Conservation (phyloP, 92 coral and sea anemone species). For the Epizoanthus stellaris region DNA sequence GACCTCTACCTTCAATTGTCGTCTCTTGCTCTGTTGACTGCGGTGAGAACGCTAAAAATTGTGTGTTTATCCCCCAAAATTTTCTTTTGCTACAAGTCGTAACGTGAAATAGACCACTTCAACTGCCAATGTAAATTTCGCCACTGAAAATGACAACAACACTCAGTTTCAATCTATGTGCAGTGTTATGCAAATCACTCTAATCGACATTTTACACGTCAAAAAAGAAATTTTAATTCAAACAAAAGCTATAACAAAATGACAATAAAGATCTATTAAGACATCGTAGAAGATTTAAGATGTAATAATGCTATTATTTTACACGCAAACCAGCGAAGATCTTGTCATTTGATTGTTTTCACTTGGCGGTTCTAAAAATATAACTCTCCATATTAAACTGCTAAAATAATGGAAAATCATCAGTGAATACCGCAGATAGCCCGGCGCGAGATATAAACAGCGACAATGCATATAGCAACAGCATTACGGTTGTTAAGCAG, state of each 20-base stretch:
- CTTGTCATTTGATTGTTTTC: too few relatives aligned
- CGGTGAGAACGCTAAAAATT: neutral
- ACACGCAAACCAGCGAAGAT: neutral
- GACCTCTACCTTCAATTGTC: neutral
- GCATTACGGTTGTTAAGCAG: too few relatives aligned
- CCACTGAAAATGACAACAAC: neutral
- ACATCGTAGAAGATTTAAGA: neutral
- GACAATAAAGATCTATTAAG: neutral
- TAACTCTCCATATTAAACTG: too few relatives aligned
- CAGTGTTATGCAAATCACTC: conserved; percentile 46
- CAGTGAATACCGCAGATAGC: too few relatives aligned
- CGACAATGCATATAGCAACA: too few relatives aligned
- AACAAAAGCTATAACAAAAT: conserved; percentile 19
- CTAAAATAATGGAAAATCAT: too few relatives aligned
- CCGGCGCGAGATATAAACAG: too few relatives aligned
- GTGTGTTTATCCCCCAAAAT: neutral
- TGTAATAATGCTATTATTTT: neutral
- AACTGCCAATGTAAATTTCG: neutral
- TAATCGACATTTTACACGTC: conserved; percentile 37
- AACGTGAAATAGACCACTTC: conserved; percentile 14
- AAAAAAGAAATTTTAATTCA: conserved; percentile 12
- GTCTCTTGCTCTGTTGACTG: neutral
- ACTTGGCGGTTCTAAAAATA: too few relatives aligned
- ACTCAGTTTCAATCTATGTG: neutral
- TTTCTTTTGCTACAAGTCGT: neutral